Evolutionary conservation across 2,113 vertebrate species (phyloP).

Genomic region (Seriola dumerili): DNA sequence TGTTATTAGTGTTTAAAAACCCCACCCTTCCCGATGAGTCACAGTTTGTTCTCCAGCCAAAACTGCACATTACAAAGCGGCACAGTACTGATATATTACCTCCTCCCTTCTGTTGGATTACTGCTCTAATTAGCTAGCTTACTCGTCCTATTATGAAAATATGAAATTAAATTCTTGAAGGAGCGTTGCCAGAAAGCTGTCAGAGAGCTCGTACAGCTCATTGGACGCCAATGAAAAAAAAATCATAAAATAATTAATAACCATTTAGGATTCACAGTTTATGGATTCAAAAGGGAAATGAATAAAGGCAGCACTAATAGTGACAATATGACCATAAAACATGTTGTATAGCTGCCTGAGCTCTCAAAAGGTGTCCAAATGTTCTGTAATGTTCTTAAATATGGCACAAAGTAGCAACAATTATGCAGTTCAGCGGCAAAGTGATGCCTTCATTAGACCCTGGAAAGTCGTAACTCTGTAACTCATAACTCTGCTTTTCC

Average conservation of each 20-base stretch:
- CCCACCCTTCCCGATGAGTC: background rate
- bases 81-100: conserved; percentile 2
- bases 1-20: background rate
- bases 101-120: conserved; percentile 6
- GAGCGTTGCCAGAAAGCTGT: conserved; percentile 34
- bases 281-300: conserved; percentile 40
- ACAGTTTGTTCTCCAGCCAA: conserved; percentile 13
- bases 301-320: conserved; percentile 45
- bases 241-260: conserved; percentile 56
- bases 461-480: conserved; percentile 69
- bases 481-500: conserved; percentile 68
- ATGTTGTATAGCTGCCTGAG: conserved; percentile 23
- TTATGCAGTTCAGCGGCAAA: conserved; percentile 60
- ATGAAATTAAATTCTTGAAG: conserved; percentile 9
- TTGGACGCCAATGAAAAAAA: conserved; percentile 34
- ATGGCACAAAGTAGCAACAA: conserved; percentile 55
- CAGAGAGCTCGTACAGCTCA: conserved; percentile 42
- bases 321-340: conserved; percentile 52
- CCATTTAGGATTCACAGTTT: conserved; percentile 49
- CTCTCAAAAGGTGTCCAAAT: conserved; percentile 55
- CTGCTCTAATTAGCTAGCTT: conserved; percentile 43
- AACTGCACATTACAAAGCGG: conserved; percentile 17
- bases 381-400: conserved; percentile 61
- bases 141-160: conserved; percentile 26
- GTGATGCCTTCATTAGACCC: conserved; percentile 78